Base-by-base conservation (phyloP, 2,888 invertebrate genomes). In the Yponomeuta plumbellus region DNA sequence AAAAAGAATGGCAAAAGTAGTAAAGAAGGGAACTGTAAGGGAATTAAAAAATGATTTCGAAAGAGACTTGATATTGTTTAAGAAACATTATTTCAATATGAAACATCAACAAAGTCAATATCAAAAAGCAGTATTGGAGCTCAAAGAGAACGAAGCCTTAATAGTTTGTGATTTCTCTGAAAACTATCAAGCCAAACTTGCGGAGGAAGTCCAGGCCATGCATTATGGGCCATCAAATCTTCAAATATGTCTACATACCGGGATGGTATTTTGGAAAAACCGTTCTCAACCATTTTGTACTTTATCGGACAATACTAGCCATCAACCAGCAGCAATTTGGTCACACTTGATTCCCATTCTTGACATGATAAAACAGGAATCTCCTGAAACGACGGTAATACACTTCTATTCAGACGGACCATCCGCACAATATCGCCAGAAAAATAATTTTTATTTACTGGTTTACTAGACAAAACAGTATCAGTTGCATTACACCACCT, bases 121-220 rank as follows among this genome's bases (percentile, higher is more conserved):
- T n/a, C 52, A 61, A 11, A n/a, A 65, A 8, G 11, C 58, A 34
- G 39, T 62, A n/a, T 59, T 57, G 17, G 17, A 40, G 6, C 10
- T 67, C 39, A 40, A 62, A 56, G 58, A 66, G 11, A 58, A 67
- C 21, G 68, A 69, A 66, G 65, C 52, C 11, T 56, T 69, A 11
- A 44, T 70, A 57, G 40, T 69, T 2, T 68, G 68, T 34, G 70
- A 70, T 61, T 71, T 70, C 39, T 70, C 67, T 2, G 69, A 70
- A 64, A 71, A 71, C 66, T 70, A 70, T 65, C 65, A 66, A 59
- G 57, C 65, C 22, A 71, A 71, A 64, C 57, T 70, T 62, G 44
- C 57, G n/a, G 61, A 52, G 44, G 39, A 44, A 68, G 65, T 67
- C 65, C 64, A 13, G 23, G 58, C 40, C 21, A 20, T 61, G 64